A percentile compares a stretch with the other conserved stretches of the same genome.
These are phyloP conservation scores for Phrixothrix hirtus DNA, from an alignment of 2,888 invertebrate genomes.

Conservation along the genomic window DNA sequence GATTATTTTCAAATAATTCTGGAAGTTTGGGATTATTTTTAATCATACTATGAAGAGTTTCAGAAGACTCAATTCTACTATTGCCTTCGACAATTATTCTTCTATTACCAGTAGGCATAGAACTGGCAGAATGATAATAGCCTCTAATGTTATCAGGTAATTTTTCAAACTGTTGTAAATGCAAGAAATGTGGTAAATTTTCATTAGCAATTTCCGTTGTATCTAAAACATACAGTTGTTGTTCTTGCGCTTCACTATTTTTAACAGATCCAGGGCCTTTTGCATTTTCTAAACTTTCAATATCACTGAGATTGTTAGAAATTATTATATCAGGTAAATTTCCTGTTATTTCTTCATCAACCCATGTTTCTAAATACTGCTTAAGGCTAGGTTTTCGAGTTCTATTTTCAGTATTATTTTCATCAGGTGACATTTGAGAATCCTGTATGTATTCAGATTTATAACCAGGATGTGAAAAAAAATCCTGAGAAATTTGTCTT, in stretches of 20 bases:
- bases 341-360: conserved; percentile 47
- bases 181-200: conserved; percentile 38
- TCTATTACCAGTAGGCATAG: conserved; percentile 2
- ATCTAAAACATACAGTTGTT: conserved; percentile 39
- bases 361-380: conserved; percentile 52
- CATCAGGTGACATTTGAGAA: conserved; percentile 40
- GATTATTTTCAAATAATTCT: too few relatives aligned
- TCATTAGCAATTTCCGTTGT: conserved; percentile 41
- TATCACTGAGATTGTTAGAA: conserved; percentile 12
- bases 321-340: conserved; percentile 33
- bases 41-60: too few relatives aligned
- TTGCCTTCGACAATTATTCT: conserved; percentile 22
- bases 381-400: conserved; percentile 45
- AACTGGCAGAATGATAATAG: conserved; percentile 19
- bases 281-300: conserved; percentile 12
- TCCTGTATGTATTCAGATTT: conserved; percentile 29
- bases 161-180: conserved; percentile 40
- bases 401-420: conserved; percentile 36
- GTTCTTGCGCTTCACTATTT: conserved; percentile 14
- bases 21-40: too few relatives aligned
- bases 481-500: conserved; percentile 32
- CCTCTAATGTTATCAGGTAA: conserved; percentile 31
- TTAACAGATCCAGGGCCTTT: conserved; percentile 24
- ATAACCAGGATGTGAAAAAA: conserved; percentile 22
- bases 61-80: neutral